Evolutionary conservation across 2,113 vertebrate genomes (phyloP).

Genomic region (Odobenus rosmarus): DNA sequence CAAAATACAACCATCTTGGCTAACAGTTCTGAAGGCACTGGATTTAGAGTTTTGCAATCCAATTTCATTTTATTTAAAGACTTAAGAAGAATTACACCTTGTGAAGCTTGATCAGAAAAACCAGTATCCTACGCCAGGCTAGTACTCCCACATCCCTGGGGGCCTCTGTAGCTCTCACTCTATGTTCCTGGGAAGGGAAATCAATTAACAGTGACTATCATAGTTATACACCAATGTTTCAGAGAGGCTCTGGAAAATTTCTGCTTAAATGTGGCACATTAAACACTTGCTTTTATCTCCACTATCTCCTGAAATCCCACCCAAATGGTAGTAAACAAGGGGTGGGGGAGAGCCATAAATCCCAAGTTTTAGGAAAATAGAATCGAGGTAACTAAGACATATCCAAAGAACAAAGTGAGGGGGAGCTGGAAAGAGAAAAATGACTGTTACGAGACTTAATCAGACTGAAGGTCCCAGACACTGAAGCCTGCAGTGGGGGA

Average conservation of each 20-base stretch:
- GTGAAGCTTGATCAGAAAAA: background rate
- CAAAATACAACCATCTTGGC: background rate
- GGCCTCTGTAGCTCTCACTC: background rate
- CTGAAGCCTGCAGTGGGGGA: background rate
- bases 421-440: background rate
- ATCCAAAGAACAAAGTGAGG: background rate
- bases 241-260: background rate
- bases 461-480: background rate
- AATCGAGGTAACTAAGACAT: background rate
- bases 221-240: background rate
- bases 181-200: background rate
- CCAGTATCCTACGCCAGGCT: background rate
- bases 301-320: background rate
- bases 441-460: background rate
- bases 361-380: background rate
- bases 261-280: background rate
- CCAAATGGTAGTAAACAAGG: background rate
- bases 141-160: background rate
- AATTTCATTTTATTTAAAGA: background rate
- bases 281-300: background rate
- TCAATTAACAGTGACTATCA: background rate
- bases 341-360: background rate
- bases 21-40: background rate
- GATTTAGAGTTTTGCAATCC: background rate
- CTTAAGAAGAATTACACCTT: background rate